These are phyloP conservation scores for Speoplatyrhinus poulsoni DNA, from an alignment of 2,113 vertebrate species.

Conservation along the genomic window DNA sequence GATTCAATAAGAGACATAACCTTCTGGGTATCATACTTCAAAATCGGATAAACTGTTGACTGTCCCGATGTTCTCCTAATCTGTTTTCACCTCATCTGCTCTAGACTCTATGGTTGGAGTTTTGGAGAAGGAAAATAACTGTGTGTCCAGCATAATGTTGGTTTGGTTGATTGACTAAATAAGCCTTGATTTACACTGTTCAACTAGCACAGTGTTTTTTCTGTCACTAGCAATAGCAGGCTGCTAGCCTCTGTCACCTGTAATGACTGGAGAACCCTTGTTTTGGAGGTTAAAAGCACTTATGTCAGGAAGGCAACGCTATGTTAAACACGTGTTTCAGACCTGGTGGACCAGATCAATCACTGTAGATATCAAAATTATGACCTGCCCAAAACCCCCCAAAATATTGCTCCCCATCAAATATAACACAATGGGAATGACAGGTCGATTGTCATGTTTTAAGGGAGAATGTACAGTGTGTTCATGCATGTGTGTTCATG, in stretches of 20 bases:
- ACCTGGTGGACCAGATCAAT: too few relatives aligned
- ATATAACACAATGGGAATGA: background rate
- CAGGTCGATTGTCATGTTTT: background rate
- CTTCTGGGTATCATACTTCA: too few relatives aligned
- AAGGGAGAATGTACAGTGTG: background rate
- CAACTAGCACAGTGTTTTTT: slow-evolving; percentile 24
- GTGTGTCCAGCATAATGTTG: too few relatives aligned
- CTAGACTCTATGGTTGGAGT: too few relatives aligned
- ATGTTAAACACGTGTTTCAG: slow-evolving; percentile 8
- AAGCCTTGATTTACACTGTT: slow-evolving; percentile 11
- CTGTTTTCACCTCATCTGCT: too few relatives aligned
- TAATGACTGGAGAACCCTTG: slow-evolving; percentile 7
- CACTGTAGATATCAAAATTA: too few relatives aligned
- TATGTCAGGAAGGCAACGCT: slow-evolving; percentile 19
- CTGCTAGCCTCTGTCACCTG: slow-evolving; percentile 15
- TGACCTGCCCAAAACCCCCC: background rate
- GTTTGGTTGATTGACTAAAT: too few relatives aligned
- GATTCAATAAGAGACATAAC: background rate
- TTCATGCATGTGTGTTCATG: background rate
- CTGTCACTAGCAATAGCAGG: slow-evolving; percentile 7
- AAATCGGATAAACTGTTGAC: too few relatives aligned
- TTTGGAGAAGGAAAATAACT: too few relatives aligned
- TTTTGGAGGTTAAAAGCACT: slow-evolving; percentile 21
- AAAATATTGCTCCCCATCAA: background rate
- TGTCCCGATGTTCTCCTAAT: too few relatives aligned